Conservation (phyloP, 2,113 vertebrate genomes). For the Laterallus jamaicensis region DNA sequence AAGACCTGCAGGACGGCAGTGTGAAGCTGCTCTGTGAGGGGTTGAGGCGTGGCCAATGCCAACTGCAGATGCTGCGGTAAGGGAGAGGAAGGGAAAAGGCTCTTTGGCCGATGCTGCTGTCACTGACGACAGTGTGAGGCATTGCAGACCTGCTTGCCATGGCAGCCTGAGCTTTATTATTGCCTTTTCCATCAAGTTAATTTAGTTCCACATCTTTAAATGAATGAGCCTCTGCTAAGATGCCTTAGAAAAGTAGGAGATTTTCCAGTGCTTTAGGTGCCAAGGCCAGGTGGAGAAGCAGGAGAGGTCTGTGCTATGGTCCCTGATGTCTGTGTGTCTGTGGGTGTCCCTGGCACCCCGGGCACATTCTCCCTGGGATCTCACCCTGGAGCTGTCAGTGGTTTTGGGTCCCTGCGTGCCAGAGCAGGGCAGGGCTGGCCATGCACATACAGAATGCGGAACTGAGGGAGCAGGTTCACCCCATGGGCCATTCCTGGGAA, state of each 20-base stretch:
- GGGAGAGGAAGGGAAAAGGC: not conserved
- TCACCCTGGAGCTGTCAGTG: not conserved
- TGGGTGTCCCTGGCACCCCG: not conserved
- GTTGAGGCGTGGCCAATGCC: not conserved
- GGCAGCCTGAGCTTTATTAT: not conserved
- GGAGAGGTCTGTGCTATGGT: not conserved
- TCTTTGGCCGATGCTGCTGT: fast-evolving
- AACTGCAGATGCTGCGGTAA: not conserved
- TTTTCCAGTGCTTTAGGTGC: not conserved
- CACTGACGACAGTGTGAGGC: not conserved
- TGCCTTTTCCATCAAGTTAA: not conserved
- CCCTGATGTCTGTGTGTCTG: too few species aligned
- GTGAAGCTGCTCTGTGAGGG: not conserved
- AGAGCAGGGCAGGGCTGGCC: not conserved
- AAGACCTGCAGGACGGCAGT: not conserved
- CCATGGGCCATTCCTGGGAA: not conserved
- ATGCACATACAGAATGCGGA: fast-evolving
- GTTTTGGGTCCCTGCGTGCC: not conserved
- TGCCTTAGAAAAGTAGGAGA: not conserved
- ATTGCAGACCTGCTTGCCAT: not conserved
- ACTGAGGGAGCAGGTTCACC: not conserved
- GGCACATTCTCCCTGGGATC: not conserved
- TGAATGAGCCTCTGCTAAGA: too few species aligned
- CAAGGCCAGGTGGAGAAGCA: not conserved
- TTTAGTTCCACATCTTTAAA: not conserved